Evolutionary conservation across 2,797 vertebrate species (phyloP).

Genomic region (Semaprochilodus insignis): DNA sequence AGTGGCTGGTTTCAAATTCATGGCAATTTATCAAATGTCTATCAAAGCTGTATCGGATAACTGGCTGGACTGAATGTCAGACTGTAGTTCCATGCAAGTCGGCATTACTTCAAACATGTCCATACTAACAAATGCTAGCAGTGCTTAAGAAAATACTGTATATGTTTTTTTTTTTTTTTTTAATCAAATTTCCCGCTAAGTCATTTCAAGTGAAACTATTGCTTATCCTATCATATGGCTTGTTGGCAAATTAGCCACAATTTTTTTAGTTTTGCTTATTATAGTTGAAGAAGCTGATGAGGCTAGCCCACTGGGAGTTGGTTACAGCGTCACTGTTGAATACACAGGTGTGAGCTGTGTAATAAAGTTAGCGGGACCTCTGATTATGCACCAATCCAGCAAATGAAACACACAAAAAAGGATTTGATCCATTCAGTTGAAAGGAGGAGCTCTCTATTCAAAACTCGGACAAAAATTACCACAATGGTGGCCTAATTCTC

Average conservation of each 20-base stretch:
- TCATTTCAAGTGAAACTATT: background rate
- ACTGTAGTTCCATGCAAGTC: background rate
- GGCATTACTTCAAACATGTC: too few species aligned
- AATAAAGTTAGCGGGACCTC: constrained; percentile 45
- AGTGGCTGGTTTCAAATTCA: background rate
- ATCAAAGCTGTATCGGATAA: background rate
- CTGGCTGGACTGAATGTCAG: background rate
- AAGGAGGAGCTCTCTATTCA: constrained; percentile 33
- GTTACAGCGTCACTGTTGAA: constrained; percentile 12
- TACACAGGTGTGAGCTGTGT: constrained; percentile 38
- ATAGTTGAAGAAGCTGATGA: background rate
- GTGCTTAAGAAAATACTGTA: background rate
- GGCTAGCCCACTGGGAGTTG: background rate
- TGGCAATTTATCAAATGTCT: background rate
- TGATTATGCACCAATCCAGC: constrained; percentile 1
- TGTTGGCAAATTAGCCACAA: background rate
- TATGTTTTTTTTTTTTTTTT: background rate
- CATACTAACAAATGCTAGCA: background rate
- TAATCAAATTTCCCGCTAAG: background rate
- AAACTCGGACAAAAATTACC: constrained; percentile 26
- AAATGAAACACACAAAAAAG: constrained; percentile 45
- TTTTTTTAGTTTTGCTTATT: constrained; percentile 3
- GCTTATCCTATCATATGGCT: background rate
- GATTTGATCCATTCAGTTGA: constrained; percentile 19
- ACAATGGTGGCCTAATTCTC: constrained; percentile 41